Percentiles rank a stretch among this genome's conserved stretches.
Conservation (phyloP, 2,113 vertebrate genomes). For the Rallus limicola region DNA sequence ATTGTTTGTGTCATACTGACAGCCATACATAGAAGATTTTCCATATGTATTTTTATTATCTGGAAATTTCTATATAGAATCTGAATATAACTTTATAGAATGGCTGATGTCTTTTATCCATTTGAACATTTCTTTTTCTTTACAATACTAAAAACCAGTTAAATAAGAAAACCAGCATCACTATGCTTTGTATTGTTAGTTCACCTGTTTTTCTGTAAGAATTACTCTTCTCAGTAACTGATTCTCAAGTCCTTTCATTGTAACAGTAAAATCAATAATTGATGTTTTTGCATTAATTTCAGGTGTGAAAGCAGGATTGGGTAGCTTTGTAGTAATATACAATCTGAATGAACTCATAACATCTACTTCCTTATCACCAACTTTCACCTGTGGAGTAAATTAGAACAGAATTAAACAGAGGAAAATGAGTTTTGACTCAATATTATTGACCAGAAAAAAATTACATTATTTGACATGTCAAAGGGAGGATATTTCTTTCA, state of each 20-base stretch:
- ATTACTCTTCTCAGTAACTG: constrained; percentile 81
- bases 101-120: not conserved
- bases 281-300: constrained; percentile 82
- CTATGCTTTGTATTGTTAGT: not conserved
- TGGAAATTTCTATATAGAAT: not conserved
- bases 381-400: constrained; percentile 73
- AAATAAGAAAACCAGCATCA: not conserved
- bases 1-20: not conserved
- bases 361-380: constrained; percentile 81
- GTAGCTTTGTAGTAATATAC: constrained; percentile 80
- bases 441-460: not conserved
- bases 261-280: constrained; percentile 83
- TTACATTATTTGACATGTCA: not conserved
- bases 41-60: not conserved
- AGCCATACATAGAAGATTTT: not conserved
- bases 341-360: constrained; percentile 77
- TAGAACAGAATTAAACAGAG: not conserved
- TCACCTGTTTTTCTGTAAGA: constrained; percentile 83
- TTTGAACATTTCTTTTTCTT: not conserved
- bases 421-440: not conserved
- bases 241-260: constrained; percentile 82
- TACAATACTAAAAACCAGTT: not conserved
- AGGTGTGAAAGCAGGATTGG: constrained; percentile 81
- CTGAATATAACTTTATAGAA: not conserved
- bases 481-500: not conserved